Conservation (phyloP, 2,888 invertebrate species). For the Mimas tiliae region DNA sequence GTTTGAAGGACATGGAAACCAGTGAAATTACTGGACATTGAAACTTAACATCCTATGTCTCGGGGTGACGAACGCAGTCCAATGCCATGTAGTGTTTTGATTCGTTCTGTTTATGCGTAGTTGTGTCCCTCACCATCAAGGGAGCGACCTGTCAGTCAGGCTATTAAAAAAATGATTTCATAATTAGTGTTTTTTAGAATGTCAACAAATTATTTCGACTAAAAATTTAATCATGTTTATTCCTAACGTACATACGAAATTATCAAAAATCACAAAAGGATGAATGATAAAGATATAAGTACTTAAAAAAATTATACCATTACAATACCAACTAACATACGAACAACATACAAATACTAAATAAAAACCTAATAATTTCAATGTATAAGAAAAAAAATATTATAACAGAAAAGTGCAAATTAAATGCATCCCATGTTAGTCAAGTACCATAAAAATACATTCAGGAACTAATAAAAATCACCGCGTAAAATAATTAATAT, state of each 20-base stretch:
- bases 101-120: too few relatives aligned
- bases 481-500: not conserved
- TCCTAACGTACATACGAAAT: not conserved
- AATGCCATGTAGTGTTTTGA: too few relatives aligned
- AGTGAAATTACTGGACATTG: too few relatives aligned
- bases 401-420: not conserved
- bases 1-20: too few relatives aligned
- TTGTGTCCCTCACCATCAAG: too few relatives aligned
- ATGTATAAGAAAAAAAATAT: not conserved
- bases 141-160: too few relatives aligned
- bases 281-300: constrained; percentile 19
- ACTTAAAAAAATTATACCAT: constrained; percentile 18
- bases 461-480: constrained; percentile 21
- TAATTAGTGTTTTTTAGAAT: too few relatives aligned
- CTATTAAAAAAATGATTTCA: too few relatives aligned
- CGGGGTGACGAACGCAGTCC: too few relatives aligned
- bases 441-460: constrained; percentile 10
- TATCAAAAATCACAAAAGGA: constrained; percentile 33
- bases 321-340: constrained; percentile 4
- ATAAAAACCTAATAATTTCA: not conserved
- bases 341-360: constrained; percentile 11
- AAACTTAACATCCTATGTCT: too few relatives aligned
- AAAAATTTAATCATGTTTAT: not conserved
- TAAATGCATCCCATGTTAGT: not conserved
- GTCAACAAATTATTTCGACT: not conserved